A percentile compares a stretch with the other conserved stretches of the same genome.
Evolutionary conservation across 2,113 vertebrate species (phyloP).

Genomic region (Antennarius striatus): DNA sequence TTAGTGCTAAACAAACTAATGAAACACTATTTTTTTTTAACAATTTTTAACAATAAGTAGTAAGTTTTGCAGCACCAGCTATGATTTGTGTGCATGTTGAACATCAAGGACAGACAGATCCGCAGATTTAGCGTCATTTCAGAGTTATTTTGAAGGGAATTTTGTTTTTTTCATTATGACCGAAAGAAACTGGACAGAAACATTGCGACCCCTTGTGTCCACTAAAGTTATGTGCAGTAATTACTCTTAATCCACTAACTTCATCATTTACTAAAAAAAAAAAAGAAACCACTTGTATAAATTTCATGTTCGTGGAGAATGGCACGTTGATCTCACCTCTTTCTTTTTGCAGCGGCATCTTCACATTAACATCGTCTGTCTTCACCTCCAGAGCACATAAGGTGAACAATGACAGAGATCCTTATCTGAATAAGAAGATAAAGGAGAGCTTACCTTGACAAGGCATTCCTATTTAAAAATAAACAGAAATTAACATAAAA

Average conservation of each 20-base stretch:
- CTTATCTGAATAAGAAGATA: slow-evolving; percentile 38
- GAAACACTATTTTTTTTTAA: background rate
- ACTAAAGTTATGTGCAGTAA: background rate
- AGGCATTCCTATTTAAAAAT: background rate
- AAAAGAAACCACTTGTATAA: too few species aligned
- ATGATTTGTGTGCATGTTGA: background rate
- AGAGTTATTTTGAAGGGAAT: slow-evolving; percentile 51
- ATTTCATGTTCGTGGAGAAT: background rate
- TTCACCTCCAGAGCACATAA: slow-evolving; percentile 13
- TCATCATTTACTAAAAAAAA: too few species aligned
- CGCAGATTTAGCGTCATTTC: slow-evolving; percentile 20
- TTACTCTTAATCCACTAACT: background rate
- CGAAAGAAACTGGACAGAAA: background rate
- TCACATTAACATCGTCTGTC: slow-evolving; percentile 19
- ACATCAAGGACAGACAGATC: background rate
- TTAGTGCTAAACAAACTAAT: background rate
- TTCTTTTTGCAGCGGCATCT: slow-evolving; percentile 39
- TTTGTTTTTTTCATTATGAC: background rate
- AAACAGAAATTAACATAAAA: background rate
- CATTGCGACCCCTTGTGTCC: slow-evolving; percentile 56
- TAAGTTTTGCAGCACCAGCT: too few species aligned
- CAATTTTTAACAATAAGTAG: background rate
- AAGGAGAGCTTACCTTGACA: background rate
- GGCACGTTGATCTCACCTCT: slow-evolving; percentile 40
- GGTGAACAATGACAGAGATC: slow-evolving; percentile 24